Percentiles rank a stretch among this genome's conserved stretches.
phyloP scores from a whole-genome alignment of 2,888 invertebrate genomes.

The Ichneumoninae sp. region DNA sequence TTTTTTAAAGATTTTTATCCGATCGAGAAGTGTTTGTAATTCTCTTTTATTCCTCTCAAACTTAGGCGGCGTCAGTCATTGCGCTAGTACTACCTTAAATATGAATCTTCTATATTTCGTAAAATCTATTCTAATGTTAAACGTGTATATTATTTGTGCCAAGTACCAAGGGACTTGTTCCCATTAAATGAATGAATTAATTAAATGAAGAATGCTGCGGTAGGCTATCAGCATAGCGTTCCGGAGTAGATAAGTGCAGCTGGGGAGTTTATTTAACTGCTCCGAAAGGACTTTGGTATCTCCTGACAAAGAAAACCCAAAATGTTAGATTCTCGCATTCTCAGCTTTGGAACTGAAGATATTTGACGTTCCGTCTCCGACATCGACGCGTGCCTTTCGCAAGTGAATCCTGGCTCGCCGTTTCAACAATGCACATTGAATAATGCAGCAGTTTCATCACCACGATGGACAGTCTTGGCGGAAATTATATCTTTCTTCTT shows the following conservation, averaged over 20 bases:
- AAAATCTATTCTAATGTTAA: no score
- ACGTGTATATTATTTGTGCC: no score
- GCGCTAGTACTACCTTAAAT: no score
- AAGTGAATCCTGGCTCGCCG: constrained; percentile 47
- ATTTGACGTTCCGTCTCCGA: constrained; percentile 1
- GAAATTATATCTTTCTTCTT: constrained; percentile 4
- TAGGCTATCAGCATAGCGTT: not conserved
- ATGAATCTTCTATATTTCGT: no score
- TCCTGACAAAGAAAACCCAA: not conserved
- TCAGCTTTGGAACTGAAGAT: not conserved
- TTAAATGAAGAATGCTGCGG: no score
- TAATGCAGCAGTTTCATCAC: constrained; percentile 71
- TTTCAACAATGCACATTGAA: constrained; percentile 72
- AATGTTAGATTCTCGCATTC: not conserved
- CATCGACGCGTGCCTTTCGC: not conserved
- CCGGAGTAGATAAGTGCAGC: not conserved
- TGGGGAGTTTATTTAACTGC: not conserved
- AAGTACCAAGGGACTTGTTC: no score
- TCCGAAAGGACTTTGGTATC: not conserved
- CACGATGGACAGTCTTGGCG: constrained; percentile 27
- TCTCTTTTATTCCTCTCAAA: no score
- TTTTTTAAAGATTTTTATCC: no score
- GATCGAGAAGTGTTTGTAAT: no score
- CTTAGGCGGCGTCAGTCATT: no score
- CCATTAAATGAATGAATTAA: not conserved